Evolutionary conservation across 2,113 vertebrate species (phyloP).

Genomic region (Leptocoma aspasia): DNA sequence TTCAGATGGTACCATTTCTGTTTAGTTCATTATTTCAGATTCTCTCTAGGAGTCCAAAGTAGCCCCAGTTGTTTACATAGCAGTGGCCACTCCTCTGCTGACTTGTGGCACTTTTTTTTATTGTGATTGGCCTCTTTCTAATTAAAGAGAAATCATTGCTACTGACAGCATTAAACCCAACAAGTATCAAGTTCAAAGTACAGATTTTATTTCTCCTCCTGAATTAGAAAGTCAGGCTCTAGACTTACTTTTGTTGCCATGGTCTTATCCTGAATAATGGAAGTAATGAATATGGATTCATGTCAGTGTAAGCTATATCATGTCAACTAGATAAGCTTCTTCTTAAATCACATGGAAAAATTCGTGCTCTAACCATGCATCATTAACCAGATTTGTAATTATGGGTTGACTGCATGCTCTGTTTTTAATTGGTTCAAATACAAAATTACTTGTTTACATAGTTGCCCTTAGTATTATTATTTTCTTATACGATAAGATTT

Average conservation of each 20-base stretch:
- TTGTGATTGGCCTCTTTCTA: neutral
- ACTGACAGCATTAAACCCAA: neutral
- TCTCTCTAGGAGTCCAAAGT: neutral
- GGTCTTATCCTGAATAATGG: neutral
- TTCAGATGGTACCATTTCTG: neutral
- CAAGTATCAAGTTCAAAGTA: neutral
- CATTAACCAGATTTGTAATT: neutral
- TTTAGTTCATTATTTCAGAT: neutral
- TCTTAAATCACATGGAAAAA: neutral
- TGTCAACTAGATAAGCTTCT: neutral
- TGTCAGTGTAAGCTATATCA: neutral
- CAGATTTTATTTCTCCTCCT: neutral
- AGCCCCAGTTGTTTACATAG: neutral
- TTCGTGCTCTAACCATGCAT: neutral
- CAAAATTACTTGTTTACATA: neutral
- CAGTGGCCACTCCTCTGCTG: neutral
- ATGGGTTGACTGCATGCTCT: neutral
- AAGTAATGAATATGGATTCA: slow-evolving; percentile 1
- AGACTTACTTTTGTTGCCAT: neutral
- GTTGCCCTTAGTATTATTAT: neutral
- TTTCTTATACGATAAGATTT: neutral
- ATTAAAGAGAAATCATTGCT: neutral
- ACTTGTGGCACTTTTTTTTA: neutral
- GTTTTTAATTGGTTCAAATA: neutral
- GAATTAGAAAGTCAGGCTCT: neutral